Base-by-base conservation (phyloP, 2,888 invertebrate genomes). In the Drosophila kambysellisi region DNA sequence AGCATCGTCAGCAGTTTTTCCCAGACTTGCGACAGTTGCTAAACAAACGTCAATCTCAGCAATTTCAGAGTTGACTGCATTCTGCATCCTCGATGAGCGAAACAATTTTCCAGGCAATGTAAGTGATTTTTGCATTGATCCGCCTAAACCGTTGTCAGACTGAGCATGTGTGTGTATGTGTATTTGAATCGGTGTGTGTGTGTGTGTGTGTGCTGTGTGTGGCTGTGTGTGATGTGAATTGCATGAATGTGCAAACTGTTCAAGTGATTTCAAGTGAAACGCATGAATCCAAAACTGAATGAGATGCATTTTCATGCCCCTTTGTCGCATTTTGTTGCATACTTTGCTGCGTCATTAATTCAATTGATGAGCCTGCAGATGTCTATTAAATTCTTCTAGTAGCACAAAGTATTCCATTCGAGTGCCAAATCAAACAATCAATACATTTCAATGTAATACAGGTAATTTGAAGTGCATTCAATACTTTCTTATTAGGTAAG, bases 221-320 rank as follows among this genome's bases (percentile, higher is more conserved):
- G 41, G 72, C 57, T 73, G 77, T 76, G 58, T 74, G 78, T 69
- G 63, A 81, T 83, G 74, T 82, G 77, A 83, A 70, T 82, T 76
- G 88, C 80, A 87, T 73, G 79, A 88, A 88, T 89, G 81, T 81
- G 85, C 81, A 82, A 84, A 74, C 66, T 79, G 78, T 82, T 82
- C 72, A 81, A 89, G 82, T 84, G 79, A 81, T 74, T 83, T 88
- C 73, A 54, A 78, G 85, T 82, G 85, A 73, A 81, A 70, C 46
- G 63, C 64, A 70, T 70, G 69, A 69, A 62, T 46, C 32, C 57
- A 56, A 32, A 41, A 41, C 59, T 64, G 77, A 68, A 56, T 73
- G 73, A 69, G 52, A 79, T 71, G 79, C 79, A 79, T 43, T 61
- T 71, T 68, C 39, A 56, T 39, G 0, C 29, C 51, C 17, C 53